These are phyloP conservation scores for Colaptes auratus DNA, from an alignment of 2,113 vertebrate species.

Conservation along the genomic window DNA sequence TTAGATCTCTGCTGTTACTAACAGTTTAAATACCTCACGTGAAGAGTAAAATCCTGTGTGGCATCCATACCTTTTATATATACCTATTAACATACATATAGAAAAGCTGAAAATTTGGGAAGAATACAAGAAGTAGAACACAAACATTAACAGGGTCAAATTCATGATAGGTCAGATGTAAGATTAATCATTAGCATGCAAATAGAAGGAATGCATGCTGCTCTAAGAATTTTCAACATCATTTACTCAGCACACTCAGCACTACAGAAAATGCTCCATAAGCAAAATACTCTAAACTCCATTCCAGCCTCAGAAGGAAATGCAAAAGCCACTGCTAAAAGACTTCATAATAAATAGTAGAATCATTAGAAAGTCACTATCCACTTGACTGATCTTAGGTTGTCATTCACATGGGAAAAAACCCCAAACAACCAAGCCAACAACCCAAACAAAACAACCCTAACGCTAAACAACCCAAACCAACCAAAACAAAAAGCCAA, in stretches of 20 bases:
- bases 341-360: neutral
- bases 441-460: neutral
- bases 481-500: neutral
- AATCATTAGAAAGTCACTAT: neutral
- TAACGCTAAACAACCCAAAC: neutral
- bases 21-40: neutral
- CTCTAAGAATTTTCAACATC: neutral
- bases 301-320: neutral
- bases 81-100: neutral
- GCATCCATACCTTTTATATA: neutral
- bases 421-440: neutral
- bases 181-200: neutral
- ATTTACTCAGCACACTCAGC: conserved; percentile 13
- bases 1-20: neutral
- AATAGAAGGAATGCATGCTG: neutral
- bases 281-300: neutral
- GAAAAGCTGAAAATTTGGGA: neutral
- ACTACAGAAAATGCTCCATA: neutral
- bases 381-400: neutral
- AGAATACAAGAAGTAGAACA: neutral
- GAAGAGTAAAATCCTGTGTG: neutral
- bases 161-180: neutral
- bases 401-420: neutral
- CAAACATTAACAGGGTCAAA: neutral
- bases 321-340: neutral